phyloP scores from a whole-genome alignment of 2,113 vertebrate species.

The Malurus cyaneus region DNA sequence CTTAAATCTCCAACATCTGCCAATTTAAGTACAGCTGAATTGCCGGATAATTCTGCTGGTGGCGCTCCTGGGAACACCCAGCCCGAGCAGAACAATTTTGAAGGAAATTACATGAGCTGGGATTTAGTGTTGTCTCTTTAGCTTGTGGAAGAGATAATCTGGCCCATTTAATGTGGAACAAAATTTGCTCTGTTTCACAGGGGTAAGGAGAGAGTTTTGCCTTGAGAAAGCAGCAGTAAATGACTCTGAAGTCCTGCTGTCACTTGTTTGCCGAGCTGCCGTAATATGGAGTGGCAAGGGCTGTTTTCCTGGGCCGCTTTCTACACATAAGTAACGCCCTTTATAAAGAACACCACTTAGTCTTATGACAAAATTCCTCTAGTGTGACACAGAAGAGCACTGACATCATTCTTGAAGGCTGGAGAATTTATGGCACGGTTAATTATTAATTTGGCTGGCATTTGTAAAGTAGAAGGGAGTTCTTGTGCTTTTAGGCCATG shows the following conservation, averaged over 20 bases:
- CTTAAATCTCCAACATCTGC: constrained; percentile 61
- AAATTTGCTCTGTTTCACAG: constrained; percentile 40
- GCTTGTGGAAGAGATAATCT: constrained; percentile 57
- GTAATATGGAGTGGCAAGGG: constrained; percentile 35
- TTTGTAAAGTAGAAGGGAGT: constrained; percentile 66
- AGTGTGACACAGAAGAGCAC: not conserved
- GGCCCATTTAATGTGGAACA: constrained; percentile 50
- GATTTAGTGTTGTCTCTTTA: constrained; percentile 57
- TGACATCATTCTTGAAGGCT: constrained; percentile 36
- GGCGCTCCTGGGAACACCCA: constrained; percentile 60
- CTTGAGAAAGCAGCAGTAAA: constrained; percentile 58
- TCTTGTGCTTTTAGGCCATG: constrained; percentile 46
- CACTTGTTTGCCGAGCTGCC: not conserved
- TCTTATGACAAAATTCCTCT: constrained; percentile 34
- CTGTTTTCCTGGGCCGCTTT: constrained; percentile 13
- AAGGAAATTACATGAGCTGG: constrained; percentile 60
- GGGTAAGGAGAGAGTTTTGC: constrained; percentile 20
- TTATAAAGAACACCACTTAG: constrained; percentile 47
- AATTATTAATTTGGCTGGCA: constrained; percentile 71
- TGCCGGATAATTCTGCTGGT: constrained; percentile 49
- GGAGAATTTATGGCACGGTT: constrained; percentile 50
- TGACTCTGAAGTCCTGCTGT: constrained; percentile 57
- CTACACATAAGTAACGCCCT: constrained; percentile 1
- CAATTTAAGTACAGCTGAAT: constrained; percentile 57
- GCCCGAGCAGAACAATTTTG: constrained; percentile 36